Evolutionary conservation across 2,888 invertebrate species (phyloP), one percentile per base, ranked within the genome.

Genomic region (Pelosia muscerda): DNA sequence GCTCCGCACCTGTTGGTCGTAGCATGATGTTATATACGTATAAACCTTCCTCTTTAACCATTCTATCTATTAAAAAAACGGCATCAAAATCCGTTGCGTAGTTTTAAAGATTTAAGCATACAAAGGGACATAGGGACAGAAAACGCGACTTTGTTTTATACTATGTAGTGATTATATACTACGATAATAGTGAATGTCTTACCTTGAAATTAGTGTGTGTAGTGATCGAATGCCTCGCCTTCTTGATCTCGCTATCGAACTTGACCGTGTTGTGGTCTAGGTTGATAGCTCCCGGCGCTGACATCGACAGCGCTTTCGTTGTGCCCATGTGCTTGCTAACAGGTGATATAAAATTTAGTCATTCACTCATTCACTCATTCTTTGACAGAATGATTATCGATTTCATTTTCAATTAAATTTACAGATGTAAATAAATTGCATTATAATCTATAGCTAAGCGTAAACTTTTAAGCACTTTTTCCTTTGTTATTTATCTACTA

Each of bases 251-350:
- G 76, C 94, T 95, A 85, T 96, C 96, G 83, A 97, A 97, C 88
- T 97, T 97, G 2, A 97, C 97, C 1, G 96, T 96, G 1, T 95
- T 94, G 82, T 96, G 96, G 63, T 97, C 97, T 75, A 97, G 90
- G 86, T 97, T 97, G 82, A 98, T 98, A 61, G 98, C 98, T 68
- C 98, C 97, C 0, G 98, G 98, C 0, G 98, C 98, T 0, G 98
- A 98, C 92, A 97, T 96, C 78, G 98, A 98, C 85, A 98, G 94
- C 1, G 96, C 96, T 86, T 97, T 96, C 25, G 97, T 96, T 8
- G 96, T 95, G 84, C 97, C 96, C 88, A 98, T 95, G 85, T 97
- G 96, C 79, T 96, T 96, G 85, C 96, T 96, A 88, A 63, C 71
- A 54, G 56, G 60, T 61, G 9, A 42, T 62, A 59, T 23, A 13